These are phyloP conservation scores for Myocastor coypus DNA, from an alignment of 2,113 vertebrate species.

Conservation along the genomic window DNA sequence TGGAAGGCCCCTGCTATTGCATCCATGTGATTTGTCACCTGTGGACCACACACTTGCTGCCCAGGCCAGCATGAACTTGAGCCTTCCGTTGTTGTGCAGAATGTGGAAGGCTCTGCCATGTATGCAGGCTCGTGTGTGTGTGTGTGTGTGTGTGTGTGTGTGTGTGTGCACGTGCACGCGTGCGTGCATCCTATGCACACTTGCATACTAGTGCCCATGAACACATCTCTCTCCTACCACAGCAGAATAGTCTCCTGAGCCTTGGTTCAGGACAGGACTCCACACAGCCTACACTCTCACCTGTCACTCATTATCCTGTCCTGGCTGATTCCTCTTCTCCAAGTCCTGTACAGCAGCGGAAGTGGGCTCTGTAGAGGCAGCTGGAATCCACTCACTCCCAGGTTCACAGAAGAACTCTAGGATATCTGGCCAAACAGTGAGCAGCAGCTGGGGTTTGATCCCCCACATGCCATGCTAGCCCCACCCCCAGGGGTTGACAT, in stretches of 20 bases:
- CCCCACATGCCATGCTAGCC: too few relatives aligned
- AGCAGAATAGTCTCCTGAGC: neutral
- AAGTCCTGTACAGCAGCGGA: accelerated
- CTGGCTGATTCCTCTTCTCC: neutral
- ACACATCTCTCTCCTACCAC: neutral
- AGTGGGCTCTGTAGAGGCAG: neutral
- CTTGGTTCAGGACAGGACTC: neutral
- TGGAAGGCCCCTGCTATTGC: neutral
- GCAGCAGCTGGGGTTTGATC: too few relatives aligned
- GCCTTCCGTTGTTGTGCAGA: too few relatives aligned
- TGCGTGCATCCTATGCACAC: neutral
- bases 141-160: neutral
- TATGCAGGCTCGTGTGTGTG: too few relatives aligned
- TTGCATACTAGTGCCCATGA: accelerated
- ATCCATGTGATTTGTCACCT: neutral
- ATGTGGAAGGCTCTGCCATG: neutral
- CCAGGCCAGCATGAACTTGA: neutral
- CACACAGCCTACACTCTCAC: neutral
- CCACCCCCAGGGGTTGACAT: too few relatives aligned
- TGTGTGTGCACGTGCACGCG: too few relatives aligned
- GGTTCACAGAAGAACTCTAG: neutral
- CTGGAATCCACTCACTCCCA: too few relatives aligned
- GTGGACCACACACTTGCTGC: neutral
- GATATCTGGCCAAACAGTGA: too few relatives aligned
- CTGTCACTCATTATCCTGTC: neutral